A percentile compares a stretch with the other conserved stretches of the same genome.
Evolutionary conservation across 2,797 vertebrate species (phyloP).

Genomic region (Pachyuromys duprasi): DNA sequence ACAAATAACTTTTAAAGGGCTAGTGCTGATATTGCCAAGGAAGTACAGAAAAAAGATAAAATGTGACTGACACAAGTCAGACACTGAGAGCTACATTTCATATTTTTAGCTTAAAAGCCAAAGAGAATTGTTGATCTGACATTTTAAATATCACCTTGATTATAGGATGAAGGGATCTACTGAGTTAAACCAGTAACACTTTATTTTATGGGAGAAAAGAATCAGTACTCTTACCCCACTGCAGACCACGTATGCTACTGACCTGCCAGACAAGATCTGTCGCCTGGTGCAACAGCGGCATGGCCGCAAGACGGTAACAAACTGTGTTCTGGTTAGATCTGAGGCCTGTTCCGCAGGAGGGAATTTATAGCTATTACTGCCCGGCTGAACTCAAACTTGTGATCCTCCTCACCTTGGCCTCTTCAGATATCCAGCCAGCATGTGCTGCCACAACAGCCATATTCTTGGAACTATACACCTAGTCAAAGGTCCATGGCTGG

Average conservation of each 20-base stretch:
- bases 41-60: not conserved
- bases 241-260: too few relatives aligned
- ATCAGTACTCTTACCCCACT: not conserved
- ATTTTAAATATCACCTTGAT: not conserved
- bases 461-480: not conserved
- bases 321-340: not conserved
- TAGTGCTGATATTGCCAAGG: not conserved
- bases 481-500: not conserved
- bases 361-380: not conserved
- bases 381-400: not conserved
- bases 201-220: not conserved
- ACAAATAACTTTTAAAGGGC: not conserved
- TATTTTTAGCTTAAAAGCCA: slow-evolving; percentile 46
- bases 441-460: too few relatives aligned
- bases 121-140: not conserved
- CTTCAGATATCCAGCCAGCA: not conserved
- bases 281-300: too few relatives aligned
- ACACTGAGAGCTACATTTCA: not conserved
- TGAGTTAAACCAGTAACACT: not conserved
- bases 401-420: not conserved
- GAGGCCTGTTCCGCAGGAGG: not conserved
- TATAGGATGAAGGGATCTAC: not conserved
- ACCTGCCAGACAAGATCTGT: not conserved
- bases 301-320: not conserved
- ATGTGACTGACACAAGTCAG: not conserved